These are phyloP conservation scores for Procambarus clarkii DNA, from an alignment of 1,140 invertebrate species.

Conservation along the genomic window DNA sequence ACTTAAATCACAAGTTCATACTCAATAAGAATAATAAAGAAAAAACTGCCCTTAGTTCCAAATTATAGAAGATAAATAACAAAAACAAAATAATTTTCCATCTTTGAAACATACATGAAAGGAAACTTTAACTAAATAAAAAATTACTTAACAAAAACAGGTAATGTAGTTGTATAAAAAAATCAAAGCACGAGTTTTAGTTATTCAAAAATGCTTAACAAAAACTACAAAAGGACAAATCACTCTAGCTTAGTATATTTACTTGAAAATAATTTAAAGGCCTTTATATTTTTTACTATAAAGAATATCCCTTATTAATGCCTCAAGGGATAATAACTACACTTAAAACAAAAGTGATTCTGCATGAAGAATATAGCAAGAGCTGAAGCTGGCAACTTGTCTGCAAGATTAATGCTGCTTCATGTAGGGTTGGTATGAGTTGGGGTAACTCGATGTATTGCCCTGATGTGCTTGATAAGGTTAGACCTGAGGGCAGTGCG, in stretches of 20 bases:
- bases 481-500: slow-evolving; percentile 69
- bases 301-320: too few species aligned
- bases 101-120: background rate
- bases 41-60: background rate
- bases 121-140: background rate
- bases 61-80: background rate
- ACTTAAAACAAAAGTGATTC: background rate
- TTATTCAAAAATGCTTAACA: background rate
- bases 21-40: slow-evolving; percentile 1
- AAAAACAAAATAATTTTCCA: background rate
- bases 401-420: background rate
- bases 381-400: background rate
- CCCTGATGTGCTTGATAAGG: slow-evolving; percentile 65
- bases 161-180: background rate
- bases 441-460: slow-evolving; percentile 44
- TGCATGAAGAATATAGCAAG: background rate
- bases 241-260: background rate
- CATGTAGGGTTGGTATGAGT: slow-evolving; percentile 7
- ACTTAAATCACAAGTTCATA: slow-evolving; percentile 18
- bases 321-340: background rate
- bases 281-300: too few species aligned
- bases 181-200: background rate
- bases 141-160: background rate
- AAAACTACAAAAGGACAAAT: background rate
- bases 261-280: background rate